These are phyloP conservation scores for Diadegma fenestrale DNA, from an alignment of 2,888 invertebrate genomes.

Conservation along the genomic window DNA sequence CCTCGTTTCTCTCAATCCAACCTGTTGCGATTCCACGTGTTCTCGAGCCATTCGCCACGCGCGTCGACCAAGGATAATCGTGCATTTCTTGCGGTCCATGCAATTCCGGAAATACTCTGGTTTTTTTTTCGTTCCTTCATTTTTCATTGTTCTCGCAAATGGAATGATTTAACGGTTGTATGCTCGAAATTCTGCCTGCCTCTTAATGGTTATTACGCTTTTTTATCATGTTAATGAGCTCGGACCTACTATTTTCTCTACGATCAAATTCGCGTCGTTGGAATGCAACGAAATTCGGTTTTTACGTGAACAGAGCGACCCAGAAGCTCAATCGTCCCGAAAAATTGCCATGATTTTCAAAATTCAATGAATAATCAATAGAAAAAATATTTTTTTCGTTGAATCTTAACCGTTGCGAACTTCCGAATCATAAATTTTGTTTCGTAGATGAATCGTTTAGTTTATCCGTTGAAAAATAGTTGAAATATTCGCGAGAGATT, in stretches of 20 bases:
- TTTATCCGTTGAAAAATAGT: neutral
- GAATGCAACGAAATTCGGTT: too few species aligned
- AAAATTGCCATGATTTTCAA: too few species aligned
- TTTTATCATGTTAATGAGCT: neutral
- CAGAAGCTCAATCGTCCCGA: too few species aligned
- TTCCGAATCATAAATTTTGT: neutral
- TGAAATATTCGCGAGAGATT: slow-evolving; percentile 8
- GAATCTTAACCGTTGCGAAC: too few species aligned
- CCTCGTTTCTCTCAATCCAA: slow-evolving; percentile 16
- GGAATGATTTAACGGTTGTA: neutral
- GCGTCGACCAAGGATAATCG: slow-evolving; percentile 25
- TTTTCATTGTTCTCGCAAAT: slow-evolving; percentile 2
- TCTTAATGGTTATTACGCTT: neutral
- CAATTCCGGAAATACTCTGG: slow-evolving; percentile 8
- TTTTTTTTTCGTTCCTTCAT: neutral
- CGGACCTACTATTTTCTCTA: neutral
- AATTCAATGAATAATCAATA: too few species aligned
- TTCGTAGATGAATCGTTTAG: neutral
- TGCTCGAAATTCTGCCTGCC: neutral
- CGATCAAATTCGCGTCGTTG: too few species aligned
- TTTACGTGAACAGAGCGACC: too few species aligned
- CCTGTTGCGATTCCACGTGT: slow-evolving; percentile 39
- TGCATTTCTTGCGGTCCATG: neutral
- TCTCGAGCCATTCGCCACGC: slow-evolving; percentile 46
- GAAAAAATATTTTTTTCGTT: neutral